Evolutionary conservation across 2,113 vertebrate species (phyloP), one percentile per base, ranked within the genome.

Genomic region (Saimiri boliviensis): DNA sequence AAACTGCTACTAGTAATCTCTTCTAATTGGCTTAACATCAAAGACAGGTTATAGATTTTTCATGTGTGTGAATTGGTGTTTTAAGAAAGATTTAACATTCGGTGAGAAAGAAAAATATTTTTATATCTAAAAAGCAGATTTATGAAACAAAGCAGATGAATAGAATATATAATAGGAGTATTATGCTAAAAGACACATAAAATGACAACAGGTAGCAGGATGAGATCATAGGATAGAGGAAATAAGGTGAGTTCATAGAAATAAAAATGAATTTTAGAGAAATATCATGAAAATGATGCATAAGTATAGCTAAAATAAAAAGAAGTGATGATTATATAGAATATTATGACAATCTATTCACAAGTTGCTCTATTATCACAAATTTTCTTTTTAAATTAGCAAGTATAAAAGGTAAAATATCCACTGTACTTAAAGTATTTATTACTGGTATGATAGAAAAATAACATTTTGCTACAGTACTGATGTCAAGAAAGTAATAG

Each of bases 71-170:
- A 95, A 68, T 40, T 42, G 42, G 6, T 92, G 21, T 54, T 84
- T 84, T 85, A 88, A 27, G 4, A 8, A 79, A 96, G 16, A 91
- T 45, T 71, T 80, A 80, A 94, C 81, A 37, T 56, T 63, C 25
- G 49, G 13, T 83, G 20, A 82, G n/a, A 88, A 93, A 88, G 35
- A 35, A 73, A 88, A 97, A 45, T 49, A 93, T 58, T 95, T 94
- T 76, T 54, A 81, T 52, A 45, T 70, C 25, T 86, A 73, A 54
- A n/a, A 74, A 68, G n/a, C 21, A 83, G 19, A 80, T 80, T n/a
- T 54, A 80, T 80, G 27, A 80, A 94, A 63, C 30, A 80, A 85
- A 92, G 27, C n/a, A 27, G 35, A 37, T 94, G 37, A 89, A 68
- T 89, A 66, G 47, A 47, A 77, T 81, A 40, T 30, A 9, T 56